Evolutionary conservation across 2,113 vertebrate species (phyloP).

Genomic region (Phoenicopterus ruber): DNA sequence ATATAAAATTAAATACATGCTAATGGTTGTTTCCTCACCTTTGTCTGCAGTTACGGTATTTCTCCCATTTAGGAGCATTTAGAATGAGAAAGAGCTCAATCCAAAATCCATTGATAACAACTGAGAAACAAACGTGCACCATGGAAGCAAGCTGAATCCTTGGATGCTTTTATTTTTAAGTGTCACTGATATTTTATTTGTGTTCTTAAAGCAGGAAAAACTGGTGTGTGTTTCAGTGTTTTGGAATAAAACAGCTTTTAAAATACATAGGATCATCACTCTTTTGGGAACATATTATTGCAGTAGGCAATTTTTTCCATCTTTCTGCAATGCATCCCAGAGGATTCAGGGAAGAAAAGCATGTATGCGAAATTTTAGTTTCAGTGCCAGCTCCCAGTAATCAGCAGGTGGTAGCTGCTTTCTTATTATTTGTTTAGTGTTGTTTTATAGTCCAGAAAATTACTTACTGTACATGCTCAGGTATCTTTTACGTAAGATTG

Average conservation of each 20-base stretch:
- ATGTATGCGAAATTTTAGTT: neutral
- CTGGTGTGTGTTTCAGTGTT: neutral
- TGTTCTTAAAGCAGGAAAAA: neutral
- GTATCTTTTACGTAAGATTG: neutral
- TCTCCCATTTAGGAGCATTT: neutral
- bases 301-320: neutral
- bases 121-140: neutral
- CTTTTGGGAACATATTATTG: neutral
- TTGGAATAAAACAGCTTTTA: neutral
- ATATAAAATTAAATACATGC: neutral
- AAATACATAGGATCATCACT: neutral
- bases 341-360: neutral
- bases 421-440: neutral
- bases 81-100: neutral
- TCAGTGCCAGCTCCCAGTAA: neutral
- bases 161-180: neutral
- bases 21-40: neutral
- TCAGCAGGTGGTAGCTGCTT: neutral
- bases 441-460: constrained; percentile 1
- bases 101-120: neutral
- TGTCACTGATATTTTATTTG: neutral
- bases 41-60: neutral
- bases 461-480: neutral
- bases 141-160: neutral
- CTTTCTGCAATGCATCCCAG: neutral